These are phyloP conservation scores for Maniola jurtina DNA, from an alignment of 1,140 invertebrate species.

Conservation along the genomic window DNA sequence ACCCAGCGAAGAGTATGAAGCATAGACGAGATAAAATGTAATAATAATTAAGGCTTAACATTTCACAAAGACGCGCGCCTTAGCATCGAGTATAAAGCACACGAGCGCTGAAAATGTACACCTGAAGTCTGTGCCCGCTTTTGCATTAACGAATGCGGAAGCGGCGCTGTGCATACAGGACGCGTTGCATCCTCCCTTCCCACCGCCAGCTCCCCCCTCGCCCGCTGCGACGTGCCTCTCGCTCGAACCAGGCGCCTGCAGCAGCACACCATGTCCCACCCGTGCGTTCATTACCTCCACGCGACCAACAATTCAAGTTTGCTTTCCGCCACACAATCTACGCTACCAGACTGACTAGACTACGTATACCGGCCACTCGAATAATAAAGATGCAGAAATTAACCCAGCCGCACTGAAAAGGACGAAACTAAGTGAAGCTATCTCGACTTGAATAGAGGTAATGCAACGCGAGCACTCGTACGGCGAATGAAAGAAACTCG, in stretches of 20 bases:
- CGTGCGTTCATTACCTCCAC: constrained; percentile 75
- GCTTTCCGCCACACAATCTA: constrained; percentile 76
- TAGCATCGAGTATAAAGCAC: constrained; percentile 72
- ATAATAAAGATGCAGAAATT: constrained; percentile 79
- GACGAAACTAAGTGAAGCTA: constrained; percentile 78
- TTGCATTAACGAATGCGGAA: constrained; percentile 79
- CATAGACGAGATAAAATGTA: constrained; percentile 63
- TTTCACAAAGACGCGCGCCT: constrained; percentile 72
- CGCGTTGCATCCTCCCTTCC: constrained; percentile 60
- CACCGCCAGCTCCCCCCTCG: constrained; percentile 40
- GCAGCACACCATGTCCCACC: constrained; percentile 64
- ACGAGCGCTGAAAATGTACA: constrained; percentile 77
- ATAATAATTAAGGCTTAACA: constrained; percentile 71
- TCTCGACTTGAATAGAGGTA: constrained; percentile 74
- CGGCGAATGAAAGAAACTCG: constrained; percentile 74
- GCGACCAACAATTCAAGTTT: constrained; percentile 78
- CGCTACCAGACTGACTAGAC: constrained; percentile 67
- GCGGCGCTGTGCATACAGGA: constrained; percentile 75
- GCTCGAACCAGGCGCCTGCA: constrained; percentile 67
- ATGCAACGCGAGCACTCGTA: constrained; percentile 70
- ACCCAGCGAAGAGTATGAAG: constrained; percentile 32
- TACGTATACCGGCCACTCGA: constrained; percentile 69
- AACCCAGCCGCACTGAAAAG: constrained; percentile 72
- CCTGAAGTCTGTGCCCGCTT: constrained; percentile 75
- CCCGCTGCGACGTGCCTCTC: constrained; percentile 45